Percentiles rank a stretch among this genome's conserved stretches.
phyloP scores from a whole-genome alignment of 2,797 vertebrate species.

The Thripadectes ignobilis region DNA sequence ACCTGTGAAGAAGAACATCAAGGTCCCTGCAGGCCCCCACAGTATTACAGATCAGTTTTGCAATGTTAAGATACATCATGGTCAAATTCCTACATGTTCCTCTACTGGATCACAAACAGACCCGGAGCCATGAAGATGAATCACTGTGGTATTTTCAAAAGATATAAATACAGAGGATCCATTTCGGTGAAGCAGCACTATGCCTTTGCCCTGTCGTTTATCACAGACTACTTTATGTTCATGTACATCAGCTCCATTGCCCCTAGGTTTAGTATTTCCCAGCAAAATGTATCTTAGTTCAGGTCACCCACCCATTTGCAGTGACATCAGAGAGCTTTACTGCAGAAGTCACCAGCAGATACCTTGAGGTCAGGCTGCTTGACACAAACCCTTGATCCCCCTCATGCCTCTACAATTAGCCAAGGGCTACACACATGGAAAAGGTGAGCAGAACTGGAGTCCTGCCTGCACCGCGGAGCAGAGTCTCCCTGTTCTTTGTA shows the following conservation, averaged over 20 bases:
- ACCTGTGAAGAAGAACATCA: background rate
- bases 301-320: background rate
- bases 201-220: background rate
- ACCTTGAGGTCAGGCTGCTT: background rate
- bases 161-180: background rate
- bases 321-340: background rate
- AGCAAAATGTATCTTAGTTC: background rate
- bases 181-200: background rate
- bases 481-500: background rate
- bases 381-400: background rate
- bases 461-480: background rate
- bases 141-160: background rate
- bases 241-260: accelerated
- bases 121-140: background rate
- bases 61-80: background rate
- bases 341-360: background rate
- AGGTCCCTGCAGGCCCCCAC: background rate
- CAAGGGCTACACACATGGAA: background rate
- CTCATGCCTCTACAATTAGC: background rate
- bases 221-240: background rate
- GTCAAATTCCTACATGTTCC: background rate
- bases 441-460: background rate
- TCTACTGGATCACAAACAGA: background rate
- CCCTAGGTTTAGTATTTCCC: background rate
- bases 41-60: background rate